These are phyloP conservation scores for Cheilosia urbana DNA, from an alignment of 2,888 invertebrate genomes.

Conservation along the genomic window DNA sequence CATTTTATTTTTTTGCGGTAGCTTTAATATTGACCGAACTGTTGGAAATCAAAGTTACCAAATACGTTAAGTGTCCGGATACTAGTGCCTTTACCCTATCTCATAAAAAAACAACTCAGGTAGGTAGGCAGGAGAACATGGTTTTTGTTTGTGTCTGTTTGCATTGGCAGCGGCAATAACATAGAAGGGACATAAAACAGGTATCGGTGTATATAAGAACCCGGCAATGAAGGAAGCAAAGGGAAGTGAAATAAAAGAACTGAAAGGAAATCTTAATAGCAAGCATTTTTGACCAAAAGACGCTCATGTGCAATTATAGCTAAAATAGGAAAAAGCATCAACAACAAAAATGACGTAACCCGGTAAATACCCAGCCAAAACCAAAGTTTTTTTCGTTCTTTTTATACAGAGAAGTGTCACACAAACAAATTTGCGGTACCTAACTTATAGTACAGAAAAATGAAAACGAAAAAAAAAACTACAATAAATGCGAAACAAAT, in stretches of 20 bases:
- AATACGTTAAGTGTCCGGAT: too few relatives aligned
- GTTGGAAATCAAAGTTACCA: too few relatives aligned
- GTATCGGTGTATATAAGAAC: not conserved
- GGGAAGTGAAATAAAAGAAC: not conserved
- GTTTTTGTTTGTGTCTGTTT: conserved; percentile 19
- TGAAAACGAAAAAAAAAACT: not conserved
- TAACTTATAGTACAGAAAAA: not conserved
- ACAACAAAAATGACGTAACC: conserved; percentile 50
- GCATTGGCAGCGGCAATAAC: conserved; percentile 1
- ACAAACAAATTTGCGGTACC: conserved; percentile 10
- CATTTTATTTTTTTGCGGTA: too few relatives aligned
- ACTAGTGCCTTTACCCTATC: too few relatives aligned
- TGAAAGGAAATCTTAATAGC: not conserved
- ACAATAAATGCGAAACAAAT: conserved; percentile 18
- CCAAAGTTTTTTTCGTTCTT: conserved; percentile 17
- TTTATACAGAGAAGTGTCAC: conserved; percentile 4
- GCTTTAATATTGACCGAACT: too few relatives aligned
- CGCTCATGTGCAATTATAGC: not conserved
- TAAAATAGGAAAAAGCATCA: conserved; percentile 8
- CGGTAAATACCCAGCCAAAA: conserved; percentile 24
- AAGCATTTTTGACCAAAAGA: not conserved
- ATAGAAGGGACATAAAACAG: not conserved
- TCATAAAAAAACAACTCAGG: conserved; percentile 35
- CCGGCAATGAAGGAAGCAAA: conserved; percentile 7
- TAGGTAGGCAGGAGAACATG: conserved; percentile 17